phyloP scores from a whole-genome alignment of 2,797 vertebrate genomes.

The Halcyon chelicuti region DNA sequence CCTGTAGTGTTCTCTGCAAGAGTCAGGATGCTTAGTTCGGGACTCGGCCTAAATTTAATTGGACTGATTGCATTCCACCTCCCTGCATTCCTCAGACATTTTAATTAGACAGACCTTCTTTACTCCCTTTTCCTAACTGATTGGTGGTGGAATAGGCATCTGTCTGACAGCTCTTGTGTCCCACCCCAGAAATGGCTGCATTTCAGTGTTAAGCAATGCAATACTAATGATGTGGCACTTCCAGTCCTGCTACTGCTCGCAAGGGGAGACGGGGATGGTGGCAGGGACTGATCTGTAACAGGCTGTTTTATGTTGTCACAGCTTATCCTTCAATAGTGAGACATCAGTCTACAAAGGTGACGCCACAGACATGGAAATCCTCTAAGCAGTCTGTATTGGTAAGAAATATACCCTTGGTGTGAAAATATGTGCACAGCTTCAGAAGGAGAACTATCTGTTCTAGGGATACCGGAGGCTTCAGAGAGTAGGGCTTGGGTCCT shows the following conservation, averaged over 20 bases:
- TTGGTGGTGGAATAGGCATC: not conserved
- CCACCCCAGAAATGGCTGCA: slow-evolving; percentile 7
- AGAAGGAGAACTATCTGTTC: not conserved
- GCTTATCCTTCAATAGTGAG: slow-evolving; percentile 83
- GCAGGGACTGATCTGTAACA: not conserved
- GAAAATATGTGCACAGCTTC: not conserved
- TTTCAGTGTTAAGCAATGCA: slow-evolving; percentile 18
- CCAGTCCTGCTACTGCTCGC: slow-evolving; percentile 23
- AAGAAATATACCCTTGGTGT: slow-evolving; percentile 27
- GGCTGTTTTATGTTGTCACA: slow-evolving; percentile 62
- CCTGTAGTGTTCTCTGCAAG: not conserved
- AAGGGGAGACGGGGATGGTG: not conserved
- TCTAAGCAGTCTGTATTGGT: slow-evolving; percentile 82
- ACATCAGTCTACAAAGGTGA: slow-evolving; percentile 80
- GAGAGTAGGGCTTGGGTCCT: not conserved
- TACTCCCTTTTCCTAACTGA: slow-evolving; percentile 31
- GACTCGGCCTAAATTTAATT: slow-evolving; percentile 20
- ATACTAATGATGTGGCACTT: slow-evolving; percentile 39
- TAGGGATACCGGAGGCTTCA: not conserved
- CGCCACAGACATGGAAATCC: slow-evolving; percentile 85
- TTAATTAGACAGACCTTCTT: slow-evolving; percentile 39
- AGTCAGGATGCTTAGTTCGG: not conserved
- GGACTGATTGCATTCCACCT: slow-evolving; percentile 42
- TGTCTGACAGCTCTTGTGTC: not conserved
- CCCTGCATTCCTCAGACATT: slow-evolving; percentile 26